These are phyloP conservation scores for Drosophila phalerata DNA, from an alignment of 2,888 invertebrate species.

Conservation along the genomic window DNA sequence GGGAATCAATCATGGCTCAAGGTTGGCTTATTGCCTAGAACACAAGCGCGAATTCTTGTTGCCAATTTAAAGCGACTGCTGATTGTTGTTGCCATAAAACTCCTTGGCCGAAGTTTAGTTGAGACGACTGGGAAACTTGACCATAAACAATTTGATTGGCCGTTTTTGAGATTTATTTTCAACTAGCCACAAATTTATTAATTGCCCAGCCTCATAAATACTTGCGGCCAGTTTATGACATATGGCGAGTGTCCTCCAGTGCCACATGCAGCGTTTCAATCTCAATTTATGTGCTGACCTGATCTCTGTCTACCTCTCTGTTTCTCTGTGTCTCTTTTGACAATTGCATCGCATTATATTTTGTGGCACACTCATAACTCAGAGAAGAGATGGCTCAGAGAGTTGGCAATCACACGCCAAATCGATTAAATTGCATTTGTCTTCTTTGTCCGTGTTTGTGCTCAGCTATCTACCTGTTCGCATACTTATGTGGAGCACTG, in stretches of 20 bases:
- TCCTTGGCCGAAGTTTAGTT: slow-evolving; percentile 11
- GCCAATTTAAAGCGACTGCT: slow-evolving; percentile 52
- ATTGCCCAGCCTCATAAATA: slow-evolving; percentile 81
- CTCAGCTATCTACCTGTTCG: slow-evolving; percentile 36
- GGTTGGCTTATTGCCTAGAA: slow-evolving; percentile 37
- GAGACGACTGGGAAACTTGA: slow-evolving; percentile 10
- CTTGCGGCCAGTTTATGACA: slow-evolving; percentile 76
- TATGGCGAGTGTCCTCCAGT: slow-evolving; percentile 57
- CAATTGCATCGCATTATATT: slow-evolving; percentile 70
- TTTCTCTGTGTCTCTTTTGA: slow-evolving; percentile 18
- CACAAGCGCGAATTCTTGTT: slow-evolving; percentile 52
- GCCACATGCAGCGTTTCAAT: slow-evolving; percentile 46
- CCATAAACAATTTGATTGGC: slow-evolving; percentile 63
- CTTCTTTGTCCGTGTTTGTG: slow-evolving; percentile 8
- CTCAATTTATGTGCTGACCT: slow-evolving; percentile 49
- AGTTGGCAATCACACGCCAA: slow-evolving; percentile 50
- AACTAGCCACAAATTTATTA: slow-evolving; percentile 83
- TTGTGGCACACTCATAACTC: slow-evolving; percentile 77
- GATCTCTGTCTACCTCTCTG: not conserved
- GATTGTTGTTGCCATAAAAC: slow-evolving; percentile 55
- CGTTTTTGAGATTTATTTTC: slow-evolving; percentile 58
- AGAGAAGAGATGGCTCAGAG: slow-evolving; percentile 22
- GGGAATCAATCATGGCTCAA: slow-evolving; percentile 64
- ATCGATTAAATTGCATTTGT: slow-evolving; percentile 62
- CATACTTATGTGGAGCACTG: slow-evolving; percentile 35